Percentiles rank a stretch among this genome's conserved stretches.
phyloP scores from a whole-genome alignment of 2,888 invertebrate species.

The Tetragnatha montana region DNA sequence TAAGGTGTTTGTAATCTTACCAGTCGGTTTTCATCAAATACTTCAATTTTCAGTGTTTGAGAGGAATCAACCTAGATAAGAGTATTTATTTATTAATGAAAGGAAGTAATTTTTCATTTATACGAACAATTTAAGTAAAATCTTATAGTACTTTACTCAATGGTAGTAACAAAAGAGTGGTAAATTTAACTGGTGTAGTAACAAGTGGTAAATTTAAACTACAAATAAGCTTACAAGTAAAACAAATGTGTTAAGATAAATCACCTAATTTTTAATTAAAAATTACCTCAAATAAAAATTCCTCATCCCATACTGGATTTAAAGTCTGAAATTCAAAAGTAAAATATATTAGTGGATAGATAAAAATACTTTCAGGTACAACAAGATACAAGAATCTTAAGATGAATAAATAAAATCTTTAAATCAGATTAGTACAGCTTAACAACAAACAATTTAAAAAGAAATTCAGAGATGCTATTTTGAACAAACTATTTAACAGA shows the following conservation, averaged over 20 bases:
- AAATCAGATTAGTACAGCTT: too few relatives aligned
- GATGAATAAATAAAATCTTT: too few relatives aligned
- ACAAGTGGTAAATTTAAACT: too few relatives aligned
- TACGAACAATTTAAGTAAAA: too few relatives aligned
- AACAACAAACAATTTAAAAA: not conserved
- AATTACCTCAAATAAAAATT: conserved; percentile 93
- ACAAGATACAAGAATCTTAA: too few relatives aligned
- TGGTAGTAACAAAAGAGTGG: too few relatives aligned
- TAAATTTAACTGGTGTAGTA: too few relatives aligned
- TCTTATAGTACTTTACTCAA: too few relatives aligned
- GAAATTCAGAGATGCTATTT: not conserved
- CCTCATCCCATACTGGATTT: conserved; percentile 98
- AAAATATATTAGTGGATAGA: not conserved
- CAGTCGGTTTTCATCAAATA: conserved; percentile 97
- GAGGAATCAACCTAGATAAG: conserved; percentile 86
- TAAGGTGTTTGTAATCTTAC: conserved; percentile 74
- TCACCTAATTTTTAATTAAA: not conserved
- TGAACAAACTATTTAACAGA: too few relatives aligned
- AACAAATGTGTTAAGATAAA: not conserved
- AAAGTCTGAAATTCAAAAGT: conserved; percentile 84
- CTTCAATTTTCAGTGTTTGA: conserved; percentile 94
- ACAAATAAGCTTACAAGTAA: conserved; percentile 69
- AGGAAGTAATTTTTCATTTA: too few relatives aligned
- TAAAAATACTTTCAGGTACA: too few relatives aligned
- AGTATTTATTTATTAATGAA: too few relatives aligned